phyloP scores from a whole-genome alignment of 2,888 invertebrate genomes.

The Microplitis deprimator region DNA sequence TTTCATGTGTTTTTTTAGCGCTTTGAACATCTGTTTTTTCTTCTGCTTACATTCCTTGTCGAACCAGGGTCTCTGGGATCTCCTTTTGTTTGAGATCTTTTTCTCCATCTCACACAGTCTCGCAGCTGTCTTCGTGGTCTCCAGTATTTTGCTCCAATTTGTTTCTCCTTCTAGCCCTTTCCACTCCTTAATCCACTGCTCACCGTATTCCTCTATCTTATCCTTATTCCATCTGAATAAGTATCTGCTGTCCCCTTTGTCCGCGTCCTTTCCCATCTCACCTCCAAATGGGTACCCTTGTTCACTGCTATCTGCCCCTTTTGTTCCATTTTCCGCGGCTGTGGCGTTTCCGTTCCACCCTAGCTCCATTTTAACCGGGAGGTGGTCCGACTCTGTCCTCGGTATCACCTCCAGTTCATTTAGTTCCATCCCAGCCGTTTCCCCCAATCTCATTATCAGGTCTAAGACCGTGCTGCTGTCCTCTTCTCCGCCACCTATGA shows the following conservation, averaged over 20 bases:
- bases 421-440: background rate
- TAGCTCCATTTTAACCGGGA: background rate
- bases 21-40: too few species aligned
- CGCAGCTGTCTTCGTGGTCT: background rate
- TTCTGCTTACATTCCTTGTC: too few species aligned
- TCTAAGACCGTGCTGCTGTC: conserved; percentile 1
- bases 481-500: background rate
- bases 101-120: background rate
- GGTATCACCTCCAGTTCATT: background rate
- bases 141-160: conserved; percentile 18
- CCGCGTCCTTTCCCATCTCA: background rate
- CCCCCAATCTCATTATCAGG: background rate
- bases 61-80: background rate
- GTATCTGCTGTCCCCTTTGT: background rate
- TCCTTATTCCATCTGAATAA: background rate
- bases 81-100: background rate
- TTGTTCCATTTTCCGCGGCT: background rate
- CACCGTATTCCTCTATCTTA: background rate
- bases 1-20: too few species aligned
- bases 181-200: background rate
- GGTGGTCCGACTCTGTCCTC: conserved; percentile 20
- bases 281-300: background rate
- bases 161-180: background rate
- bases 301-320: background rate
- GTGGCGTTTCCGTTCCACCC: too few species aligned